phyloP scores from a whole-genome alignment of 1,140 invertebrate species.

The Euborellia annulipes region DNA sequence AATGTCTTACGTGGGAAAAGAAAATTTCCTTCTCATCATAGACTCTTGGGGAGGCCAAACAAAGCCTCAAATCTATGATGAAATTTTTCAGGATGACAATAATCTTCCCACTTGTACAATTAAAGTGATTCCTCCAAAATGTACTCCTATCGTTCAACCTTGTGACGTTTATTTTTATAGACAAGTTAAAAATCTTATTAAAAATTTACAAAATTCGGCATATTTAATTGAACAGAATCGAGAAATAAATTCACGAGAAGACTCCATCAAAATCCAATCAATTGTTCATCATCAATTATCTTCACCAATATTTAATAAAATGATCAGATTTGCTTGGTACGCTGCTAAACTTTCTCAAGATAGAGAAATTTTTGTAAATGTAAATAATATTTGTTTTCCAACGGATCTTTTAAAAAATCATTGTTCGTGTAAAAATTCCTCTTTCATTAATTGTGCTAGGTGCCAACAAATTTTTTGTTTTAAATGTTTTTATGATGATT shows the following conservation, averaged over 20 bases:
- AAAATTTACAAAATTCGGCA: constrained; percentile 1
- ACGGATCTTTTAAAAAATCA: constrained; percentile 4
- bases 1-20: neutral
- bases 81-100: constrained; percentile 5
- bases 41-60: constrained; percentile 6
- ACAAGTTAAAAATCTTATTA: neutral
- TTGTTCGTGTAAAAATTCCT: constrained; percentile 8
- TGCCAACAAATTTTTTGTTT: constrained; percentile 10
- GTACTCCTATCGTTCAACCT: constrained; percentile 3
- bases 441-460: constrained; percentile 10
- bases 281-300: constrained; percentile 9
- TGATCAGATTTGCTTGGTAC: constrained; percentile 15
- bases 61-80: neutral
- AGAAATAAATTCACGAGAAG: too few relatives aligned
- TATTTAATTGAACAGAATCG: constrained; percentile 1
- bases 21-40: constrained; percentile 2
- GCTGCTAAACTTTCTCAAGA: constrained; percentile 8
- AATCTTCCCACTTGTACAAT: neutral
- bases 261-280: constrained; percentile 11
- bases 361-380: constrained; percentile 8
- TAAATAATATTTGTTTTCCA: constrained; percentile 10
- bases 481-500: constrained; percentile 12
- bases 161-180: constrained; percentile 3
- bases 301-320: constrained; percentile 11
- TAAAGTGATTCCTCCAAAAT: constrained; percentile 5